Evolutionary conservation across 2,888 invertebrate species (phyloP), one percentile per base, ranked within the genome.

Genomic region (Acholoe squamosa): DNA sequence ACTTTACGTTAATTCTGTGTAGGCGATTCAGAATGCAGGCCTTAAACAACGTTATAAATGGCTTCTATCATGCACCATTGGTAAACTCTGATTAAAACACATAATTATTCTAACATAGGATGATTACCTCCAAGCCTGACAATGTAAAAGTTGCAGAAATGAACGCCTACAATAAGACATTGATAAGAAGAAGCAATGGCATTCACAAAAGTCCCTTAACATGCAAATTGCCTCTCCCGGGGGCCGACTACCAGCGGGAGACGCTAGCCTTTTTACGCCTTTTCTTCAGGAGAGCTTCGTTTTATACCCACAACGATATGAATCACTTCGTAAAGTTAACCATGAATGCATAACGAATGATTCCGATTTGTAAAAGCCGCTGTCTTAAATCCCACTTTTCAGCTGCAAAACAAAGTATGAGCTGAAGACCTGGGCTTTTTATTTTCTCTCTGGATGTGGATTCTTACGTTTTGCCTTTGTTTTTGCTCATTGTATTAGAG

Each of bases 311-410:
- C 31, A 33, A 43, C 33, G 33, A n/a, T 43, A 80, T 80, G 80
- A 80, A 80, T 80, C 80, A 80, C 43, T 33, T 33, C 80, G 80
- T 43, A 34, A 80, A 33, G 22, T 80, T 80, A 80, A 80, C 80
- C 80, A 43, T 80, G 80, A 80, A 80, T 80, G 80, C 80, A 80
- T 80, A 80, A 80, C 80, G 80, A 80, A 80, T 80, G 80, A 80
- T 80, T 80, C 34, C 80, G 33, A 80, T 80, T 43, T 80, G 80
- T n/a, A 80, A 80, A 80, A 80, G 7, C 34, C 43, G n/a, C 16
- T 33, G 34, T 80, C 33, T 43, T 80, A 80, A 80, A 80, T 80
- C 80, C 80, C 80, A 80, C 28, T 43, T 80, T n/a, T 14, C 80
- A 43, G 43, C n/a, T 16, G 33, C 16, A 33, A 43, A 43, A 43